Evolutionary conservation across 2,888 invertebrate genomes (phyloP).

Genomic region (Caenorhabditis sulstoni): DNA sequence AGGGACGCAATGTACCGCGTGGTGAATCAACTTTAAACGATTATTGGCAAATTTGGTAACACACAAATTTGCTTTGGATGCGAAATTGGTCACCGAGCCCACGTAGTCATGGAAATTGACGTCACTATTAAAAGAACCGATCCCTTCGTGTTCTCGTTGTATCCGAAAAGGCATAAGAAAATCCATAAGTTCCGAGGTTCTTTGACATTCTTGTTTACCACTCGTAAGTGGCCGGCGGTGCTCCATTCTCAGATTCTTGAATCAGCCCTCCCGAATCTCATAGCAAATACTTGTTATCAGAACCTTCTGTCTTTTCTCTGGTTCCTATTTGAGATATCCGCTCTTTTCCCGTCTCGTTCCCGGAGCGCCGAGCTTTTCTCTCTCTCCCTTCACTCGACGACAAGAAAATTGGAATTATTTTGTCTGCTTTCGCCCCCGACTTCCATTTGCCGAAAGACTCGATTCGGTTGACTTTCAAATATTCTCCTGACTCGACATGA

Average conservation of each 20-base stretch:
- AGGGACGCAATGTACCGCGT: no score
- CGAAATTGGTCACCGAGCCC: no score
- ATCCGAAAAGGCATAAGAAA: background rate
- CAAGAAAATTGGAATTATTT: constrained; percentile 31
- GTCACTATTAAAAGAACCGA: no score
- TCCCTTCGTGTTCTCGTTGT: background rate
- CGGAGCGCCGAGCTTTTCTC: constrained; percentile 6
- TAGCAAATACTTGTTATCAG: constrained; percentile 45
- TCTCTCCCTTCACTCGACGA: background rate
- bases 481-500: constrained; percentile 18
- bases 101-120: no score
- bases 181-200: constrained; percentile 31
- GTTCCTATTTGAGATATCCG: background rate
- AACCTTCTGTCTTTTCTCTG: constrained; percentile 31
- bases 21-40: no score
- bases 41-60: no score
- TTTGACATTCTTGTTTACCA: constrained; percentile 41
- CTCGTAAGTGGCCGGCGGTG: background rate
- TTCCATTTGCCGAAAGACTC: no score
- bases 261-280: constrained; percentile 15
- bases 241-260: constrained; percentile 15
- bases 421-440: background rate
- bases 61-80: no score
- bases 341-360: background rate
- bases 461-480: no score